Evolutionary conservation across 2,113 vertebrate species (phyloP).

Genomic region (Saguinus midas): DNA sequence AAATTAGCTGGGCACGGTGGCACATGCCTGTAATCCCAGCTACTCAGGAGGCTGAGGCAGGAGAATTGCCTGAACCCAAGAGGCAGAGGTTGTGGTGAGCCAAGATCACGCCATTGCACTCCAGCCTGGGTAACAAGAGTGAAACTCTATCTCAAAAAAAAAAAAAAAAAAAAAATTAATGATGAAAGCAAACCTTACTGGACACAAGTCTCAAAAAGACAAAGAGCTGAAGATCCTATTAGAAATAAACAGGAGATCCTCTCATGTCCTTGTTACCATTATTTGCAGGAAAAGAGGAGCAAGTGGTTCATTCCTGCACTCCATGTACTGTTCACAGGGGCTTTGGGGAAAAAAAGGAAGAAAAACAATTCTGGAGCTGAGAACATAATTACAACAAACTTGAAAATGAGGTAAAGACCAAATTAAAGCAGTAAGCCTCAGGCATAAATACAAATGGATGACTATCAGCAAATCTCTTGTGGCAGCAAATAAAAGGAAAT

Average conservation of each 20-base stretch:
- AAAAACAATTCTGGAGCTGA: not conserved
- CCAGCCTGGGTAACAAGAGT: too few species aligned
- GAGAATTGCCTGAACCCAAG: too few species aligned
- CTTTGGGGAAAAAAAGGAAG: not conserved
- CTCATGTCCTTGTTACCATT: not conserved
- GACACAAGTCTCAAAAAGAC: not conserved
- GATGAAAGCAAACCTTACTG: not conserved
- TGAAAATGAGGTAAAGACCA: conserved; percentile 51
- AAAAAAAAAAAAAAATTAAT: not conserved
- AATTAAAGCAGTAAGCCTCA: conserved; percentile 27
- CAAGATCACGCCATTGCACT: too few species aligned
- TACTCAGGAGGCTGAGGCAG: too few species aligned
- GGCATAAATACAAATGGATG: conserved; percentile 40
- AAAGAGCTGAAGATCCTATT: not conserved
- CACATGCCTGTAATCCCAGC: too few species aligned
- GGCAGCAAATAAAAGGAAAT: conserved; percentile 8
- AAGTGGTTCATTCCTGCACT: not conserved
- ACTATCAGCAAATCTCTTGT: conserved; percentile 14
- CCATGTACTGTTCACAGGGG: not conserved
- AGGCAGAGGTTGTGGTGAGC: too few species aligned
- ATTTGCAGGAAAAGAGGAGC: not conserved
- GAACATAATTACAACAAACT: conserved; percentile 56
- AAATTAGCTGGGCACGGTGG: too few species aligned
- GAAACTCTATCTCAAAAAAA: too few species aligned
- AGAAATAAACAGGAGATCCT: not conserved